Evolutionary conservation across 2,113 vertebrate species (phyloP), one percentile per base, ranked within the genome.

Genomic region (Triplophysa siluroides): DNA sequence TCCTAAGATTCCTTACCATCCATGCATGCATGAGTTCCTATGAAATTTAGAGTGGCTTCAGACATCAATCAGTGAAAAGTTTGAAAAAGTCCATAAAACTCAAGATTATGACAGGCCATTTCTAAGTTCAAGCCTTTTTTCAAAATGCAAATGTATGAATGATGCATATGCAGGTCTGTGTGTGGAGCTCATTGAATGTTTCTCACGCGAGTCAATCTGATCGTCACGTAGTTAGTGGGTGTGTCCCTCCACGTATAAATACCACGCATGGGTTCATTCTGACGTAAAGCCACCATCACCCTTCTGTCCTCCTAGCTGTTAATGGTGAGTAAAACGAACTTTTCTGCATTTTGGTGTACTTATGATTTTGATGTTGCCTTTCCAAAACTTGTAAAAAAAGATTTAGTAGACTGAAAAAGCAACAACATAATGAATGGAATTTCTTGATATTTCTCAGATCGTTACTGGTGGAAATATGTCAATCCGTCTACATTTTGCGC

Each of bases 201-300:
- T 50, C 13, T 63, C 73, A 47, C 41, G 60, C 19, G 41, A 45
- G 13, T 43, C 13, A 61, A 47, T 75, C 52, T 5, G 52, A 72
- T 58, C 16, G 58, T 62, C 4, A 21, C 26, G 72, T 75, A 47
- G 73, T 63, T 26, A 50, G 81, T 90, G 91, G 94, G 94, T 91
- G 94, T 94, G 93, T 86, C 89, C 78, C 47, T 68, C 65, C 82
- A 69, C 83, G 73, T 91, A 93, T 93, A 93, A 93, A 93, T 87
- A 69, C 82, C 82, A 89, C 83, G 84, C 8, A 33, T 1, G 60
- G 29, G 29, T 47, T 65, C 70, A 29, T 47, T 67, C n/a, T 16
- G 62, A 86, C 47, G 76, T 76, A 52, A 76, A 69, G 66, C 67
- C 16, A 52, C 52, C 73, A 33, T 61, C n/a, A 77, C 14, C 64